A percentile compares a stretch with the other conserved stretches of the same genome.
Evolutionary conservation across 2,113 vertebrate genomes (phyloP).

Genomic region (Micromys minutus): DNA sequence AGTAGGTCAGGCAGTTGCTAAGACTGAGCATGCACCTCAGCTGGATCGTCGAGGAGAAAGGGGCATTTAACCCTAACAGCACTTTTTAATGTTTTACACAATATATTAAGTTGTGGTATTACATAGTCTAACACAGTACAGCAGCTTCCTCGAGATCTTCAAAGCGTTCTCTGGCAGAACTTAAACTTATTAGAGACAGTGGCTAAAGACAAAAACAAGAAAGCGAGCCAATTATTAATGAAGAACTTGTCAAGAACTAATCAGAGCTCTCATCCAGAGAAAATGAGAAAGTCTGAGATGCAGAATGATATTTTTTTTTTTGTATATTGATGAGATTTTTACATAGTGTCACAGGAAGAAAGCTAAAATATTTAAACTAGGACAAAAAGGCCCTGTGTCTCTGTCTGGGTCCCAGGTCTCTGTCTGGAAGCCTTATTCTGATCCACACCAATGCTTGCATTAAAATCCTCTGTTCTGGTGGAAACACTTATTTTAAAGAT

Average conservation of each 20-base stretch:
- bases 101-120: conserved; percentile 45
- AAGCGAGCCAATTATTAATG: conserved; percentile 73
- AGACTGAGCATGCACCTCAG: conserved; percentile 35
- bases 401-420: conserved; percentile 18
- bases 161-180: conserved; percentile 69
- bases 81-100: conserved; percentile 69
- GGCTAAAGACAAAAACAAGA: conserved; percentile 69
- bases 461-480: conserved; percentile 34
- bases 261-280: conserved; percentile 81
- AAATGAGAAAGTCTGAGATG: conserved; percentile 76
- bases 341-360: conserved; percentile 68
- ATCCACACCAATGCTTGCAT: conserved; percentile 53
- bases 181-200: conserved; percentile 73
- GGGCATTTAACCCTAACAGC: conserved; percentile 54
- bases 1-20: conserved; percentile 73
- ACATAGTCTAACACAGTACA: conserved; percentile 13
- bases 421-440: conserved; percentile 51
- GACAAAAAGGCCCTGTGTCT: conserved; percentile 34
- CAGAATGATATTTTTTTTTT: conserved; percentile 45
- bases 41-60: conserved; percentile 36
- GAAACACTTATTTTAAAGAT: not conserved
- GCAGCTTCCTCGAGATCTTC: conserved; percentile 57
- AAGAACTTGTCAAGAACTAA: conserved; percentile 80
- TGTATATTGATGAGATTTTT: conserved; percentile 80
- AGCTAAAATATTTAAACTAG: conserved; percentile 69